Conservation (phyloP, 2,797 vertebrate genomes). For the Rhinichthys osculus region DNA sequence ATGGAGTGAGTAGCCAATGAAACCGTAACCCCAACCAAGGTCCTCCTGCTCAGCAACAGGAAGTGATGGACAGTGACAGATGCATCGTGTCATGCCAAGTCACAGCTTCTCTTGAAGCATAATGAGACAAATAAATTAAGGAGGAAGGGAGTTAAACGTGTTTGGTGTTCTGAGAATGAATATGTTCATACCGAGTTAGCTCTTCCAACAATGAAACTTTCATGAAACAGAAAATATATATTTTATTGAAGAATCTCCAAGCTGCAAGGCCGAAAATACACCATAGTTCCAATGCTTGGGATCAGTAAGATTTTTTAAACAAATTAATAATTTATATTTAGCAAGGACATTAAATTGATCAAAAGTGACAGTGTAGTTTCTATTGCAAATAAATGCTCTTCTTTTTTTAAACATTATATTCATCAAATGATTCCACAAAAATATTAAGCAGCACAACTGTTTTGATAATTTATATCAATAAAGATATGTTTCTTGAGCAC, state of each 20-base stretch:
- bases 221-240: too few relatives aligned
- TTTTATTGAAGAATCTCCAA: too few relatives aligned
- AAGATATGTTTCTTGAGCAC: neutral
- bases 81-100: conserved; percentile 41
- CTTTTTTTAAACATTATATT: neutral
- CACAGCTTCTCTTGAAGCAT: conserved; percentile 37
- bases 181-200: neutral
- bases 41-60: conserved; percentile 43
- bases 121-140: conserved; percentile 41
- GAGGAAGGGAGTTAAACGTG: neutral
- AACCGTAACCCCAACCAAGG: conserved; percentile 35
- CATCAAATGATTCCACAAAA: neutral
- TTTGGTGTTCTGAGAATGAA: conserved; percentile 13
- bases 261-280: neutral
- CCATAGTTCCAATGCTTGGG: neutral
- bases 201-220: neutral
- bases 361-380: neutral
- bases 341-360: neutral
- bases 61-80: conserved; percentile 48
- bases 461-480: neutral
- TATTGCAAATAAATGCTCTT: neutral
- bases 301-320: neutral
- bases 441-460: neutral
- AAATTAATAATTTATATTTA: neutral
- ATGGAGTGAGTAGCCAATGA: conserved; percentile 21